Evolutionary conservation across 2,113 vertebrate genomes (phyloP).

Genomic region (Girardinichthys multiradiatus): DNA sequence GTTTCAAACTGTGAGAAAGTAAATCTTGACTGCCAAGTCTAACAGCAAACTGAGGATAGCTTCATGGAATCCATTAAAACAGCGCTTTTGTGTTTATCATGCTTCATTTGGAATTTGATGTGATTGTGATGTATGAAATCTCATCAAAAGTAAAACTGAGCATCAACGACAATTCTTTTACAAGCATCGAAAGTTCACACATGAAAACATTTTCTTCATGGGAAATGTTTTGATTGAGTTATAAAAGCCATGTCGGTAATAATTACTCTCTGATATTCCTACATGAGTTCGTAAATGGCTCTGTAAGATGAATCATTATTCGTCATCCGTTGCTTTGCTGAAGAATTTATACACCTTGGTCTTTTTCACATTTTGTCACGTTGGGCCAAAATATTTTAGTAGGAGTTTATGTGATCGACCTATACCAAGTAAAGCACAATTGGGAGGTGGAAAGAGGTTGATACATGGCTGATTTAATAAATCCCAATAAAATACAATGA

Average conservation of each 20-base stretch:
- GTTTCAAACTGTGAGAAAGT: constrained; percentile 22
- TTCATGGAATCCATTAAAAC: constrained; percentile 64
- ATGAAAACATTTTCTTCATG: constrained; percentile 11
- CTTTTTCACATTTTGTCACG: not conserved
- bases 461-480: not conserved
- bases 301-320: not conserved
- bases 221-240: constrained; percentile 20
- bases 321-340: not conserved
- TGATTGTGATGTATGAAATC: constrained; percentile 47
- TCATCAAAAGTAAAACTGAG: constrained; percentile 25
- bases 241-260: constrained; percentile 30
- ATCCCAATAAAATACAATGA: no score
- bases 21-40: constrained; percentile 49
- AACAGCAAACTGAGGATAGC: constrained; percentile 40
- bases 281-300: not conserved
- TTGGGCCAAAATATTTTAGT: not conserved
- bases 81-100: constrained; percentile 49
- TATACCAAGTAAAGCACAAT: not conserved
- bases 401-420: not conserved
- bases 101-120: constrained; percentile 43
- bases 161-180: constrained; percentile 30
- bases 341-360: not conserved
- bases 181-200: constrained; percentile 37
- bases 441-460: not conserved
- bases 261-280: constrained; percentile 1